Base-by-base conservation (phyloP, 2,888 invertebrate species). In the Monoplex corrugatus region DNA sequence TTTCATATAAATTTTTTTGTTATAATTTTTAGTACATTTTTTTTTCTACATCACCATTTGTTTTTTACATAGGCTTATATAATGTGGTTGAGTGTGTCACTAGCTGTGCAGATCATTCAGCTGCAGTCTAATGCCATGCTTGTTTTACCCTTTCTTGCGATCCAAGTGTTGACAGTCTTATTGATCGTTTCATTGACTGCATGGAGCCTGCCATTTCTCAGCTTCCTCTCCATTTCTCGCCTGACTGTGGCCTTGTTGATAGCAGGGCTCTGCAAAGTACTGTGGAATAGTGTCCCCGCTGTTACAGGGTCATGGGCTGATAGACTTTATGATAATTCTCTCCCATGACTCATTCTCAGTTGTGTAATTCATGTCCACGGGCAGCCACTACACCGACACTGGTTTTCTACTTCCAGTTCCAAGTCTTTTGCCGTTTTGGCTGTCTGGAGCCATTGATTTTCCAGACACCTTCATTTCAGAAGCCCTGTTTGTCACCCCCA, bases 251-350 rank as follows among this genome's bases (percentile, higher is more conserved):
- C 23, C 35, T 35, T 35, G 75, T 2, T 75, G 75, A 38, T 75
- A 16, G 40, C 75, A 75, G 35, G 10, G 78, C 28, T 32, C 38
- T 75, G 75, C 75, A 13, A 6, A 32, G 32, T 19, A 83, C 32
- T 6, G 16, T 44, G 45, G 32, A 32, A 45, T 16, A 32, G 57
- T 28, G 28, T 38, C 2, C 57, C 28, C 38, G 19, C 85, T 35
- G 50, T 85, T 57, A 85, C 85, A 85, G 57, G 57, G n/a, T 57
- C 32, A 63, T 2, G 38, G 57, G 63, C 63, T 32, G 57, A 85
- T 45, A 85, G 85, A 85, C 32, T 57, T 85, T 85, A 85, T 85
- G 85, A 19, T 85, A 85, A 85, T 85, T 57, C 85, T 28, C 44
- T 23, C 23, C 28, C 35, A 63, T 63, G 85, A 85, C 57, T 85